Evolutionary conservation across 2,797 vertebrate species (phyloP), one percentile per base, ranked within the genome.

Genomic region (Channallabes apus): DNA sequence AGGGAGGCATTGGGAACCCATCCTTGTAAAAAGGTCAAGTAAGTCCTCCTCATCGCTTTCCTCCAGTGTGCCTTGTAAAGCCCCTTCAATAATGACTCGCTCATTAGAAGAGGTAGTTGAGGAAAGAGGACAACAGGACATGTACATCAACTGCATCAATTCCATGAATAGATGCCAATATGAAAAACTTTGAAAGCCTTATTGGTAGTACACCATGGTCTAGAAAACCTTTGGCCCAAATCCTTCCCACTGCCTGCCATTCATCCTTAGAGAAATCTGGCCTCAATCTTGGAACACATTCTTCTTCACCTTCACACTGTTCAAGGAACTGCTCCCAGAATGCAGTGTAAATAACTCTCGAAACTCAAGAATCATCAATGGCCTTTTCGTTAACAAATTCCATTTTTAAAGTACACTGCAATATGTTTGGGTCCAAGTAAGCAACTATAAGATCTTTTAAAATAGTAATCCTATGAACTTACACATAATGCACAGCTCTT

Each of bases 1-100:
- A 85, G 86, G 87, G 4, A 90, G 14, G 69, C 15, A 84, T 59
- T 88, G 82, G 7, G 84, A 90, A 38, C 88, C 87, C 86, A 90
- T 88, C 80, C 86, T 72, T 82, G 86, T 84, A 12, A 89, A 90
- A 46, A 89, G 85, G 29, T 89, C 72, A 2, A 86, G 68, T 32
- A 89, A 83, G 41, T 86, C 67, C 29, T 88, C 87, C 46, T 91
- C 24, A 76, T 89, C 80, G 77, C 20, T 51, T 41, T 73, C 38
- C 38, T 89, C 85, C 73, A 88, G 41, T 72, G 24, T 87, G 35
- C 84, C 84, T 62, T 86, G 72, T 12, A 90, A 72, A 87, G 27
- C 88, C 38, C 86, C 89, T 38, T 89, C 88, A 85, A 87, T 75
- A 61, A 61, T 75, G 85, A 61, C 79, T 87, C 64, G 71, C 76